These are phyloP conservation scores for Drosophila multiciliata DNA, from an alignment of 2,888 invertebrate species.

Conservation along the genomic window DNA sequence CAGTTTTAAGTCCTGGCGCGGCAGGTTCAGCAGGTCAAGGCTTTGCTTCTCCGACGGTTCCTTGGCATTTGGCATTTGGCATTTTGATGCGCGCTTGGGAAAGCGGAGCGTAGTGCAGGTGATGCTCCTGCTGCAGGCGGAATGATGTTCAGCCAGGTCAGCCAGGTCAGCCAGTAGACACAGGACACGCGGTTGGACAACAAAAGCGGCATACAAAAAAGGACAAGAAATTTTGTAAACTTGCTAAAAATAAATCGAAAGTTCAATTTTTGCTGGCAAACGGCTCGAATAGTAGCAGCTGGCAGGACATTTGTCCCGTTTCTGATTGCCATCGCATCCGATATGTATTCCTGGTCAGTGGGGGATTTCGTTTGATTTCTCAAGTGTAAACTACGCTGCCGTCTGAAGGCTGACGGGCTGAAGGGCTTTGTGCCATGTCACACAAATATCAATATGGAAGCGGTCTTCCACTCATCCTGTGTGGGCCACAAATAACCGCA, in stretches of 20 bases:
- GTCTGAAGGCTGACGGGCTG: conserved; percentile 3
- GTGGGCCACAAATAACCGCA: conserved; percentile 44
- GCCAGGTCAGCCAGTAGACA: conserved; percentile 23
- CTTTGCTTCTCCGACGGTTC: conserved; percentile 42
- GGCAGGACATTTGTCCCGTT: conserved; percentile 71
- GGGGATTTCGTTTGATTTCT: conserved; percentile 74
- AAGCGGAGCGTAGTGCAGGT: conserved; percentile 52
- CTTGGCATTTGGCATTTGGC: conserved; percentile 66
- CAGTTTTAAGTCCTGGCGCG: conserved; percentile 13
- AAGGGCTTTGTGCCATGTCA: conserved; percentile 56
- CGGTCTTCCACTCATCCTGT: conserved; percentile 6
- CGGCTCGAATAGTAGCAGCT: conserved; percentile 48
- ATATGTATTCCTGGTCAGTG: conserved; percentile 31
- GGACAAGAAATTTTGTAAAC: conserved; percentile 58
- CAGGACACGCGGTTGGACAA: conserved; percentile 51
- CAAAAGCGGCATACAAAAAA: conserved; percentile 63
- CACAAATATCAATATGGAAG: conserved; percentile 75
- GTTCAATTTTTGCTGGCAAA: conserved; percentile 41
- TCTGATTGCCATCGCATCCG: conserved; percentile 49
- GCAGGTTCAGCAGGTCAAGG: conserved; percentile 44
- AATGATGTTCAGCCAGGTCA: conserved; percentile 33
- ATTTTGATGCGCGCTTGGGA: conserved; percentile 65
- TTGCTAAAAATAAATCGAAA: conserved; percentile 75
- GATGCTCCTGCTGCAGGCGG: conserved; percentile 42
- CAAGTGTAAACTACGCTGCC: conserved; percentile 69